These are phyloP conservation scores for Meriones unguiculatus DNA, from an alignment of 2,113 vertebrate species.

Conservation along the genomic window DNA sequence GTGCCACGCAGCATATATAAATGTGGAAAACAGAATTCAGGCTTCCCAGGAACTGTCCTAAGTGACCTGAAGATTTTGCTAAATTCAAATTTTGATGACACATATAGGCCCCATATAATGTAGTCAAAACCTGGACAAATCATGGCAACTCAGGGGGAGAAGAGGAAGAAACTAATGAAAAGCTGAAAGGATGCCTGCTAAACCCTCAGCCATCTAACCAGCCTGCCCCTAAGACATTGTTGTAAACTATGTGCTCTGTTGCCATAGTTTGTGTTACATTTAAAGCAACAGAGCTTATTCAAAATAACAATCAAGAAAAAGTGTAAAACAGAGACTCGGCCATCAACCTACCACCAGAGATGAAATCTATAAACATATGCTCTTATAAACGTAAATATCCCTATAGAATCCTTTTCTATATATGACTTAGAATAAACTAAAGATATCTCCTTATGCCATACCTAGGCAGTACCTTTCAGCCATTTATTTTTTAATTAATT, in stretches of 20 bases:
- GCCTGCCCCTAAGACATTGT: neutral
- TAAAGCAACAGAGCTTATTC: conserved; percentile 14
- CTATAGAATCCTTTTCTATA: neutral
- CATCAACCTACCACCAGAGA: neutral
- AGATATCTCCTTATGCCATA: neutral
- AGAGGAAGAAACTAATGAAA: neutral
- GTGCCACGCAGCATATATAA: neutral
- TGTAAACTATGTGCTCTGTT: neutral
- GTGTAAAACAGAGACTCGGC: neutral
- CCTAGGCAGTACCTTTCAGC: neutral
- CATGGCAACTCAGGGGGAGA: accelerated
- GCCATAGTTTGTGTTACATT: neutral
- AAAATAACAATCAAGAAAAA: neutral
- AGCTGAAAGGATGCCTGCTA: neutral
- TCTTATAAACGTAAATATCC: neutral
- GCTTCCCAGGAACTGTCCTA: neutral
- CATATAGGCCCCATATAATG: neutral
- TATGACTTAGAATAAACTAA: neutral
- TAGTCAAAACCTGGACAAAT: neutral
- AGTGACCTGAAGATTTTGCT: neutral
- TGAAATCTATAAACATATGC: neutral
- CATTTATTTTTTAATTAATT: neutral
- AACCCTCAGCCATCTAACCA: neutral
- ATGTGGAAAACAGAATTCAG: neutral
- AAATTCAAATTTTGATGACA: neutral